These are phyloP conservation scores for Ganaspis brasiliensis DNA, from an alignment of 2,888 invertebrate species.

Conservation along the genomic window DNA sequence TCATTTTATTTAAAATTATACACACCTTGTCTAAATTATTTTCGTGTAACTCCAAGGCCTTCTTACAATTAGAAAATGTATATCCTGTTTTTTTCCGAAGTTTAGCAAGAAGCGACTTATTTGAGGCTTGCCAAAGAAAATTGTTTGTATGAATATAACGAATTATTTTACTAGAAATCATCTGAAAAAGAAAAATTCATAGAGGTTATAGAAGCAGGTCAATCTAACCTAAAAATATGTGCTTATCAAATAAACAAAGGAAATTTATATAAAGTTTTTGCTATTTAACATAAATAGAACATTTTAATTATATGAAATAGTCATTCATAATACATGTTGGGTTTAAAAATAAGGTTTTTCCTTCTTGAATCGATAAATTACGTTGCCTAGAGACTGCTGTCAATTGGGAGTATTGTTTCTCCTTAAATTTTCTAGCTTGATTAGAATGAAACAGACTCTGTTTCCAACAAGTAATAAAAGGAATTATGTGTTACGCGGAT, in stretches of 20 bases:
- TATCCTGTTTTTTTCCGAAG: conserved; percentile 97
- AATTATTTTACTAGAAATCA: conserved; percentile 84
- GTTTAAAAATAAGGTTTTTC: conserved; percentile 40
- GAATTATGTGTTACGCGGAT: background rate
- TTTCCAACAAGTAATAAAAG: background rate
- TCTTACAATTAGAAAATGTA: conserved; percentile 97
- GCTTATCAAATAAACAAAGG: background rate
- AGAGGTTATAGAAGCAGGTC: background rate
- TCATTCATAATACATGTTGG: background rate
- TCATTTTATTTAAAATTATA: background rate
- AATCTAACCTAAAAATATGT: conserved; percentile 53
- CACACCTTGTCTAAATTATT: conserved; percentile 92
- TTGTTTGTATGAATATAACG: conserved; percentile 84
- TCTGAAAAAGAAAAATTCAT: conserved; percentile 79
- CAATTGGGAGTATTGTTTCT: conserved; percentile 64
- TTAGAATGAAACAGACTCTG: background rate
- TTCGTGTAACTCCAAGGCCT: conserved; percentile 94
- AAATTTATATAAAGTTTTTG: background rate
- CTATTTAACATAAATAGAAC: background rate
- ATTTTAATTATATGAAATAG: conserved; percentile 29
- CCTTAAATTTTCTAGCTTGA: background rate
- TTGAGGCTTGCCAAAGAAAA: conserved; percentile 82
- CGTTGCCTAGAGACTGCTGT: conserved; percentile 76
- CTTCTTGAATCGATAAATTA: conserved; percentile 68
- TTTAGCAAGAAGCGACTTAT: conserved; percentile 89